phyloP scores from a whole-genome alignment of 2,797 vertebrate genomes.

The Percopsis omiscomaycus region DNA sequence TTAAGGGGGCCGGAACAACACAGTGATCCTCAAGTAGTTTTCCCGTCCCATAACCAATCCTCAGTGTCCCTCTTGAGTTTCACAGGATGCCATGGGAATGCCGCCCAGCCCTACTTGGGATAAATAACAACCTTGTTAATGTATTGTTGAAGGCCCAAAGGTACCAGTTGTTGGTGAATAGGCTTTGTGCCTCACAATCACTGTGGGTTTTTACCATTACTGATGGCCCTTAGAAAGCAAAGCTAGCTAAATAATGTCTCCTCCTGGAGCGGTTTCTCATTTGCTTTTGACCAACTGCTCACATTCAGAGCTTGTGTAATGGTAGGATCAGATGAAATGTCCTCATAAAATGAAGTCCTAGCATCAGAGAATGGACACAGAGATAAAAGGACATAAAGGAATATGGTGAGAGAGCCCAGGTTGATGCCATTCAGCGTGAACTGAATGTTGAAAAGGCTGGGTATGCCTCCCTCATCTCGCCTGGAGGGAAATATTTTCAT shows the following conservation, averaged over 20 bases:
- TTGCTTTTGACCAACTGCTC: constrained; percentile 9
- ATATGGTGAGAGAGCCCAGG: too few relatives aligned
- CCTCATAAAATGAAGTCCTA: too few relatives aligned
- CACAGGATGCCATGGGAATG: constrained; percentile 48
- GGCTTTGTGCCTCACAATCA: constrained; percentile 46
- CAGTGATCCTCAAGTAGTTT: constrained; percentile 35
- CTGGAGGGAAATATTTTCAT: constrained; percentile 45
- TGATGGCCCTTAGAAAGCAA: constrained; percentile 11
- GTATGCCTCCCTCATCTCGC: constrained; percentile 40
- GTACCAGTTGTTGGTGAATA: constrained; percentile 50
- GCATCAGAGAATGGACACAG: too few relatives aligned
- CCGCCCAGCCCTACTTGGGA: constrained; percentile 30
- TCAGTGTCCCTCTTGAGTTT: constrained; percentile 54
- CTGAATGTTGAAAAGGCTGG: not conserved
- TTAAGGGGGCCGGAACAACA: constrained; percentile 12
- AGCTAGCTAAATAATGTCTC: constrained; percentile 31
- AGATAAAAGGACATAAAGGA: too few relatives aligned
- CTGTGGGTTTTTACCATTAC: constrained; percentile 16
- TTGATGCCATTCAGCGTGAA: not conserved
- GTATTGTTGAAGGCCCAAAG: constrained; percentile 45
- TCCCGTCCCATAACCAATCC: constrained; percentile 43
- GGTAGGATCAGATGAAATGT: too few relatives aligned
- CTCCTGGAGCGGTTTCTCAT: constrained; percentile 52
- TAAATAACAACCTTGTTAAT: constrained; percentile 53
- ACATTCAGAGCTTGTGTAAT: not conserved